These are phyloP conservation scores for Synergus japonicus DNA, from an alignment of 2,888 invertebrate genomes.

Conservation along the genomic window DNA sequence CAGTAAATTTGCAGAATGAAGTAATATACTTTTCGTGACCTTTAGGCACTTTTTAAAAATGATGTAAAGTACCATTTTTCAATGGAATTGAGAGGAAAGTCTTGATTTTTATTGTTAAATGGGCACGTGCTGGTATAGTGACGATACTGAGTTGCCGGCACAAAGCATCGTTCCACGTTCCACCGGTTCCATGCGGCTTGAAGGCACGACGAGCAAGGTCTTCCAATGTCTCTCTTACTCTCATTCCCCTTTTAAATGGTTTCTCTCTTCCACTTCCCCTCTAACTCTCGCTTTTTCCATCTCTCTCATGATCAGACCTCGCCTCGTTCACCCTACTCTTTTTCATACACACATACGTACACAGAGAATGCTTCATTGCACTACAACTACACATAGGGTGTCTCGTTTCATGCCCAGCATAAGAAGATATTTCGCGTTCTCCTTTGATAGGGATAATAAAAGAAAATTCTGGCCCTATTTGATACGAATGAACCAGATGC, in stretches of 20 bases:
- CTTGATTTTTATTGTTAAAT: neutral
- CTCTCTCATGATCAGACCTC: constrained; percentile 44
- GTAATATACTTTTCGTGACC: neutral
- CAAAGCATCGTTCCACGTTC: constrained; percentile 57
- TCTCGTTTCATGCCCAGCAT: constrained; percentile 43
- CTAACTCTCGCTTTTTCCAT: constrained; percentile 43
- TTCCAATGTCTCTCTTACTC: constrained; percentile 46
- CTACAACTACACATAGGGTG: constrained; percentile 45
- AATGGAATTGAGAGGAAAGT: neutral
- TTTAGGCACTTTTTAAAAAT: neutral
- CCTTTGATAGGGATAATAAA: constrained; percentile 31
- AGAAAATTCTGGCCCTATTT: constrained; percentile 24
- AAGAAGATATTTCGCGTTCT: constrained; percentile 8
- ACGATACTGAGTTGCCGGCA: constrained; percentile 46
- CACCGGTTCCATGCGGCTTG: constrained; percentile 40
- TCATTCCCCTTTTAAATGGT: constrained; percentile 23
- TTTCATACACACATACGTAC: constrained; percentile 1
- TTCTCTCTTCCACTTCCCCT: constrained; percentile 41
- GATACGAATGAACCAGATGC: constrained; percentile 22
- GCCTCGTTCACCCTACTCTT: constrained; percentile 43
- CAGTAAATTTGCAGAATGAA: too few relatives aligned
- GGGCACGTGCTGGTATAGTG: constrained; percentile 22
- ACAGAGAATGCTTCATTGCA: constrained; percentile 9
- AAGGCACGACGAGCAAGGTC: constrained; percentile 46
- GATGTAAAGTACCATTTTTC: neutral